Percentiles rank a stretch among this genome's conserved stretches.
These are phyloP conservation scores for Theretra japonica DNA, from an alignment of 2,888 invertebrate genomes.

Conservation along the genomic window DNA sequence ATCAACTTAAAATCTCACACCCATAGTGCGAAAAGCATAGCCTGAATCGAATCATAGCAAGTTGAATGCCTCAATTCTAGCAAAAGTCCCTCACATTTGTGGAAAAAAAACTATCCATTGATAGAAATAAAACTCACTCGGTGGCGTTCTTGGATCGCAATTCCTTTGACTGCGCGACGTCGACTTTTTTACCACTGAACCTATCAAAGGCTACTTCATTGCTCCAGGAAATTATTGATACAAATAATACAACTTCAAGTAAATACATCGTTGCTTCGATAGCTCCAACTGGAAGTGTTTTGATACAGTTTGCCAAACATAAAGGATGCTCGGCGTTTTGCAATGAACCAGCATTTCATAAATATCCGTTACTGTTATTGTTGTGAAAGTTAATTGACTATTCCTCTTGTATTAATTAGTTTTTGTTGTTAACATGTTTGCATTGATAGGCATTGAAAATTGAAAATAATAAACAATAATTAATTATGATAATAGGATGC, in stretches of 20 bases:
- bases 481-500: too few species aligned
- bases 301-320: conserved; percentile 43
- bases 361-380: conserved; percentile 30
- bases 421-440: background rate
- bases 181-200: conserved; percentile 61
- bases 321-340: conserved; percentile 35
- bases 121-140: conserved; percentile 51
- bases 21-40: background rate
- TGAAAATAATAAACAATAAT: too few species aligned
- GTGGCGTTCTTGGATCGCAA: conserved; percentile 51
- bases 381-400: conserved; percentile 16
- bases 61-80: background rate
- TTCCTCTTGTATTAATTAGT: conserved; percentile 3
- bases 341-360: conserved; percentile 35
- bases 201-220: conserved; percentile 57
- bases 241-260: conserved; percentile 49
- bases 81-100: too few species aligned
- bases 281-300: conserved; percentile 33
- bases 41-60: background rate
- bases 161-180: conserved; percentile 51
- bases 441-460: too few species aligned
- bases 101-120: background rate
- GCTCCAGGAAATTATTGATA: conserved; percentile 47
- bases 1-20: background rate
- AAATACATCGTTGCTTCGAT: conserved; percentile 40